Percentiles rank a stretch among this genome's conserved stretches.
Conservation (phyloP, 2,888 invertebrate genomes). For the Pterostichus niger region DNA sequence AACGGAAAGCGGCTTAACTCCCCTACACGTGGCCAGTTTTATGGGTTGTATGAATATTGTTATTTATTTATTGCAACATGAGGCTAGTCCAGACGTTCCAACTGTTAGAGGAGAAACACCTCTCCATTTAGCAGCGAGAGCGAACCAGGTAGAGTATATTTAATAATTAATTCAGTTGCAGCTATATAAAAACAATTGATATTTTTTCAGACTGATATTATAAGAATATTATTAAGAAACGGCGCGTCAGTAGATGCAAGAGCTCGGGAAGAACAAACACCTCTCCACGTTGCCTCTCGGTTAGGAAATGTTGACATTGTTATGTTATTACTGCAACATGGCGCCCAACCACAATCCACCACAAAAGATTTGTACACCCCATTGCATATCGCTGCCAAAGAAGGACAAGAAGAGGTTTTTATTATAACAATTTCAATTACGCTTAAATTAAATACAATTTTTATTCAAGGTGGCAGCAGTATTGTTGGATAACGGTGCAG, state of each 20-base stretch:
- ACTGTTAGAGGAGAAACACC: conserved; percentile 98
- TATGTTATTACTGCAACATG: conserved; percentile 94
- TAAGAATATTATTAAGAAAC: conserved; percentile 95
- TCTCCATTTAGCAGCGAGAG: conserved; percentile 96
- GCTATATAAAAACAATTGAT: background rate
- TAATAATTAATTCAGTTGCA: background rate
- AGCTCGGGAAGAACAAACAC: conserved; percentile 95
- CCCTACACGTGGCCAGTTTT: conserved; percentile 98
- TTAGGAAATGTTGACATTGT: conserved; percentile 98
- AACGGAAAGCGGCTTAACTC: conserved; percentile 92
- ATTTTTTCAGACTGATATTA: conserved; percentile 87
- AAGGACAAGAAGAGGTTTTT: conserved; percentile 91
- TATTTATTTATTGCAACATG: conserved; percentile 95
- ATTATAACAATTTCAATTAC: background rate
- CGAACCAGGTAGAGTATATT: conserved; percentile 86
- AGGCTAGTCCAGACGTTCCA: conserved; percentile 95
- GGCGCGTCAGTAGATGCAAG: conserved; percentile 87
- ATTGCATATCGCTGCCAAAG: conserved; percentile 97
- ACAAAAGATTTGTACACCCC: conserved; percentile 98
- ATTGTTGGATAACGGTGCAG: conserved; percentile 94
- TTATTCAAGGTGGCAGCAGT: conserved; percentile 87
- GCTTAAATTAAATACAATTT: background rate
- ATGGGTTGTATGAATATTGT: conserved; percentile 99
- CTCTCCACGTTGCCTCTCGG: conserved; percentile 96
- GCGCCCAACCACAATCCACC: conserved; percentile 91